Percentiles rank a stretch among this genome's conserved stretches.
These are phyloP conservation scores for Menura novaehollandiae DNA, from an alignment of 2,113 vertebrate species.

Conservation along the genomic window DNA sequence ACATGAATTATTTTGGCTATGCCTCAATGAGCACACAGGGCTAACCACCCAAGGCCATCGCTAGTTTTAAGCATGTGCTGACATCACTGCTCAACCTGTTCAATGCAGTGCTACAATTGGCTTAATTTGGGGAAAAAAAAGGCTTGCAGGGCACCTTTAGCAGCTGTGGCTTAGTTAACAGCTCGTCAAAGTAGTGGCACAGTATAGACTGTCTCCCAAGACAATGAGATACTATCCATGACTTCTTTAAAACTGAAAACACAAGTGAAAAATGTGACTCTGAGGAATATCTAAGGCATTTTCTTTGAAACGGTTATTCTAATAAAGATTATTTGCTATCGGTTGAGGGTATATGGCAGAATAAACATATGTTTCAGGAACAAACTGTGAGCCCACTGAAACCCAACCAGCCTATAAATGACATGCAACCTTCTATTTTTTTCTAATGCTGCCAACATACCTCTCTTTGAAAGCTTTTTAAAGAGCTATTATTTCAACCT, in stretches of 20 bases:
- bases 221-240: neutral
- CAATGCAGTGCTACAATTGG: neutral
- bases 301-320: neutral
- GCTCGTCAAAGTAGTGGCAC: neutral
- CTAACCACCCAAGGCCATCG: fast-evolving
- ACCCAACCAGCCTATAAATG: neutral
- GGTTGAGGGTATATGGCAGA: neutral
- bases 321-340: neutral
- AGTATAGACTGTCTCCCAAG: neutral
- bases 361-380: neutral
- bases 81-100: neutral
- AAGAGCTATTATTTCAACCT: neutral
- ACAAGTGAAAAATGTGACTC: neutral
- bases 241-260: neutral
- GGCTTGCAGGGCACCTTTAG: neutral
- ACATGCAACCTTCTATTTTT: neutral
- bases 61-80: neutral
- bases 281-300: neutral
- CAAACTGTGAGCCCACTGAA: neutral
- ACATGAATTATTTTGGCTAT: neutral
- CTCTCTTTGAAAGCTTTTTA: neutral
- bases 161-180: neutral
- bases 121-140: neutral
- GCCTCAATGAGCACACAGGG: neutral
- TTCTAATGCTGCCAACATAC: neutral